These are phyloP conservation scores for Cranoglanis bouderius DNA, from an alignment of 2,113 vertebrate species.

Conservation along the genomic window DNA sequence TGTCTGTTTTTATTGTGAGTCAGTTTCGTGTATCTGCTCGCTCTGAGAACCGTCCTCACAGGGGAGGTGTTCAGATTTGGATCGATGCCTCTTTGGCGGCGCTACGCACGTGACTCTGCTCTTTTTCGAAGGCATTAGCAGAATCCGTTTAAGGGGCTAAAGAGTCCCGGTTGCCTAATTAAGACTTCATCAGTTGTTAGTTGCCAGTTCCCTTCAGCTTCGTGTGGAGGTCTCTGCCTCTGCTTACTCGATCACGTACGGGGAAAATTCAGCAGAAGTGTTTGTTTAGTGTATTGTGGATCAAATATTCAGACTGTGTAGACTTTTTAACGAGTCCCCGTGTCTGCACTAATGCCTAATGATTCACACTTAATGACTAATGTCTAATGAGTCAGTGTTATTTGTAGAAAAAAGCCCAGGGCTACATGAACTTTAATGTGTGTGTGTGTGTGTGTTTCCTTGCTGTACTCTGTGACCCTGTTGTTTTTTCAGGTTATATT, in stretches of 20 bases:
- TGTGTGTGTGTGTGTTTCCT: background rate
- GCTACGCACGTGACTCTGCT: background rate
- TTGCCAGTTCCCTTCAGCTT: slow-evolving; percentile 37
- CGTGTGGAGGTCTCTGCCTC: slow-evolving; percentile 25
- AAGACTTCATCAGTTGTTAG: slow-evolving; percentile 57
- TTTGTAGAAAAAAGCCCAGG: slow-evolving; percentile 26
- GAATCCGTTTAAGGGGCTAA: slow-evolving; percentile 40
- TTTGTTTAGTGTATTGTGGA: background rate
- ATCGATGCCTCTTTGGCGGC: slow-evolving; percentile 7
- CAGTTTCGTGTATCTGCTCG: background rate
- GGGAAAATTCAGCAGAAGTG: background rate
- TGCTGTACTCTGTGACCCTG: no score
- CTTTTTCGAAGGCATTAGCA: background rate
- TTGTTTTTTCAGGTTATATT: background rate
- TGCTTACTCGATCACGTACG: slow-evolving; percentile 14
- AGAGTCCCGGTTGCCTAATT: slow-evolving; percentile 56
- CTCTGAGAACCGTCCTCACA: background rate
- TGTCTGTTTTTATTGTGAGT: background rate
- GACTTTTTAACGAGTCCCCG: no score
- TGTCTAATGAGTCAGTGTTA: slow-evolving; percentile 25
- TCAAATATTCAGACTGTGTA: slow-evolving; percentile 9
- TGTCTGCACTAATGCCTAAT: background rate
- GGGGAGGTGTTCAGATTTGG: slow-evolving; percentile 16
- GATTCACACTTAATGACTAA: slow-evolving; percentile 31
- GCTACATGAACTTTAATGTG: slow-evolving; percentile 41